Evolutionary conservation across 1,140 invertebrate species (phyloP).

Genomic region (Eufriesea mexicana): DNA sequence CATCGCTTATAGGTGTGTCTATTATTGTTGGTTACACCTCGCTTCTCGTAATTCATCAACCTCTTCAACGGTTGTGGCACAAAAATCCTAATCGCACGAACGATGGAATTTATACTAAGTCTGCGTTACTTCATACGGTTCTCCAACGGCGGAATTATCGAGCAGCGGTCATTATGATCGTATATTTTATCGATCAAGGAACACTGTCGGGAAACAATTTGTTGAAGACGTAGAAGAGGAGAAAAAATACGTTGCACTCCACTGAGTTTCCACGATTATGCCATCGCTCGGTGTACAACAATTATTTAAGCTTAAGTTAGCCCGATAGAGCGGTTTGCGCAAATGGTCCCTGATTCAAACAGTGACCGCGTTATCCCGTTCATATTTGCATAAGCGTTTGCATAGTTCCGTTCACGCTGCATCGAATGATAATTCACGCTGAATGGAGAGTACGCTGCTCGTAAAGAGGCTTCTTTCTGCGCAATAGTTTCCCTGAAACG

Average conservation of each 20-base stretch:
- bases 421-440: background rate
- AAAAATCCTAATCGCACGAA: background rate
- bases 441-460: background rate
- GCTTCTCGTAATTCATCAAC: no score
- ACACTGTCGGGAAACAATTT: background rate
- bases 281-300: background rate
- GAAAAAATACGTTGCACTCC: background rate
- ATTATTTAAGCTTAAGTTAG: conserved; percentile 7
- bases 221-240: no score
- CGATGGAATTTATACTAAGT: background rate
- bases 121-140: background rate
- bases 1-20: background rate
- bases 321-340: background rate
- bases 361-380: background rate
- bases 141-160: background rate
- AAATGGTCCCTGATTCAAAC: background rate
- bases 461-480: background rate
- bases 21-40: no score
- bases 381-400: background rate
- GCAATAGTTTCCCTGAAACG: background rate
- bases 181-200: background rate
- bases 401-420: background rate
- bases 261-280: background rate
- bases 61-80: no score
- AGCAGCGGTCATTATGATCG: background rate